Percentiles rank a stretch among this genome's conserved stretches.
Evolutionary conservation across 2,113 vertebrate species (phyloP).

Genomic region (Catharus bicknelli): DNA sequence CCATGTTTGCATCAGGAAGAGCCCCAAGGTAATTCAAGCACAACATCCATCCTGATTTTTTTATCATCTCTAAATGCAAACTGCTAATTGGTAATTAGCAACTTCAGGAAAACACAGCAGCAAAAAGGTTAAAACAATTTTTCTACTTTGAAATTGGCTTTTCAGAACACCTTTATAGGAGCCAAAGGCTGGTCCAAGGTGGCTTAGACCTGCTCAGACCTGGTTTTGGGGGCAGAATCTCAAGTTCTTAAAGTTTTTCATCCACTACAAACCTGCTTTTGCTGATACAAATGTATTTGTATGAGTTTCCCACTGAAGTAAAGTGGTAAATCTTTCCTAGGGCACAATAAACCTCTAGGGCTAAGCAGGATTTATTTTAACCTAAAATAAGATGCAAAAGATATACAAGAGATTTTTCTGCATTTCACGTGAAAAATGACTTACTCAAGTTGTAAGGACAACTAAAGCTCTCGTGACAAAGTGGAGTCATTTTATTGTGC

Average conservation of each 20-base stretch:
- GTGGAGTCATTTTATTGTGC: background rate
- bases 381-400: background rate
- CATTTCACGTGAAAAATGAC: background rate
- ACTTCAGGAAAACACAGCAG: background rate
- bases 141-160: background rate
- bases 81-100: background rate
- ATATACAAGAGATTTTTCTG: background rate
- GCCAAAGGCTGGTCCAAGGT: background rate
- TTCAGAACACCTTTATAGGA: background rate
- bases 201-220: background rate
- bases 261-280: background rate
- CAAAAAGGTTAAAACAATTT: background rate
- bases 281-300: background rate
- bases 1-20: background rate
- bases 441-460: background rate
- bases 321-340: background rate
- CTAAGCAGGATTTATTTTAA: background rate
- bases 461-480: background rate
- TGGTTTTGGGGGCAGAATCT: background rate
- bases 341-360: background rate
- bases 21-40: background rate
- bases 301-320: background rate
- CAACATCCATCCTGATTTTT: background rate
- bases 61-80: background rate
- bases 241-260: background rate